Evolutionary conservation across 2,797 vertebrate genomes (phyloP).

Genomic region (Tenualosa ilisha): DNA sequence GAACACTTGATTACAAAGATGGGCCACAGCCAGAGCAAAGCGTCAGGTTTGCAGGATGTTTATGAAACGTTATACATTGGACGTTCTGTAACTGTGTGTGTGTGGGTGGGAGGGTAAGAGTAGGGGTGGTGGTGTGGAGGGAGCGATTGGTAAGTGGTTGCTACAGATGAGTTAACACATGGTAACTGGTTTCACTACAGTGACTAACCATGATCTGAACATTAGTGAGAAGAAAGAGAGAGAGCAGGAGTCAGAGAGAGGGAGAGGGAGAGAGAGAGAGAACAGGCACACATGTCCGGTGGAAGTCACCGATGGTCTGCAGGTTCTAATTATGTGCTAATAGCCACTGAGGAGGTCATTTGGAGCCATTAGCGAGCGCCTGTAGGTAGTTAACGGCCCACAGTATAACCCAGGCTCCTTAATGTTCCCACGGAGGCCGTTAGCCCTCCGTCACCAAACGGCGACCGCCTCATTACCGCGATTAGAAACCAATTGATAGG

Average conservation of each 20-base stretch:
- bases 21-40: neutral
- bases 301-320: slow-evolving; percentile 83
- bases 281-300: slow-evolving; percentile 77
- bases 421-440: slow-evolving; percentile 85
- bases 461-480: slow-evolving; percentile 81
- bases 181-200: slow-evolving; percentile 41
- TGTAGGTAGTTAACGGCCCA: slow-evolving; percentile 88
- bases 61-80: neutral
- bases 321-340: slow-evolving; percentile 88
- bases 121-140: neutral
- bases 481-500: slow-evolving; percentile 88
- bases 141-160: neutral
- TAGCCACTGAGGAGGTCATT: slow-evolving; percentile 87
- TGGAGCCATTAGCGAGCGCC: slow-evolving; percentile 83
- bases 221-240: slow-evolving; percentile 34
- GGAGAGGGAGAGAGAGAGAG: slow-evolving; percentile 48
- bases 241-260: slow-evolving; percentile 38
- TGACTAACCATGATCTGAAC: slow-evolving; percentile 47
- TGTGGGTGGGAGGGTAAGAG: neutral
- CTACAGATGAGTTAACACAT: slow-evolving; percentile 47
- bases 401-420: slow-evolving; percentile 83
- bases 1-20: slow-evolving; percentile 43
- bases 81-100: neutral
- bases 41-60: slow-evolving; percentile 7
- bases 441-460: slow-evolving; percentile 82